phyloP scores from a whole-genome alignment of 2,888 invertebrate genomes.

The Amphipyra berbera region DNA sequence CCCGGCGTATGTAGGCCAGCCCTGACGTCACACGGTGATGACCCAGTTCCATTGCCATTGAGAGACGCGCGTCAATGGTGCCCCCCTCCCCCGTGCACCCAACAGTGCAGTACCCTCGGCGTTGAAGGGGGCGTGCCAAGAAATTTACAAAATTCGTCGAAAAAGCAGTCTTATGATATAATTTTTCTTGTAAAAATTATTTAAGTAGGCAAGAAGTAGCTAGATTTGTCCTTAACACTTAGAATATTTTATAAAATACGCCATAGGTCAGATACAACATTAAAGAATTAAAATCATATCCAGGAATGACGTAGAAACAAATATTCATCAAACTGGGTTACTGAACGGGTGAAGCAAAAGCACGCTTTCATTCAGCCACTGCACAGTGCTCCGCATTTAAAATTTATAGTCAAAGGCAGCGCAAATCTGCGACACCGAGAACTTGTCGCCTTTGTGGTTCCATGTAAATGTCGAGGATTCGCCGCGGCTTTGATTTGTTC shows the following conservation, averaged over 20 bases:
- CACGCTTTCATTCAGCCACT: conserved; percentile 49
- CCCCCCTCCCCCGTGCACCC: conserved; percentile 67
- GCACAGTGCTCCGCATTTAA: conserved; percentile 47
- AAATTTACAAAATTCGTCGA: conserved; percentile 11
- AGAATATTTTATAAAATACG: not conserved
- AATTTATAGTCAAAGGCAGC: conserved; percentile 51
- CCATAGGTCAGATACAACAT: no score
- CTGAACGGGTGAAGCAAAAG: conserved; percentile 36
- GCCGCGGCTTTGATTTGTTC: conserved; percentile 42
- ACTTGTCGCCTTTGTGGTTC: conserved; percentile 40
- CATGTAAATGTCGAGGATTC: conserved; percentile 37
- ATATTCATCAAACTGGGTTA: conserved; percentile 47
- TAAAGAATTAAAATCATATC: no score
- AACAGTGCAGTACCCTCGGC: conserved; percentile 66
- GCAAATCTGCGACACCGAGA: conserved; percentile 32
- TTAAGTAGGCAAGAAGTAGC: not conserved
- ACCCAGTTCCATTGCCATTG: conserved; percentile 87
- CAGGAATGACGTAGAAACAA: conserved; percentile 11
- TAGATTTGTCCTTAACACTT: not conserved
- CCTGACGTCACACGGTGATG: conserved; percentile 85
- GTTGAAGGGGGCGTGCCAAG: conserved; percentile 47
- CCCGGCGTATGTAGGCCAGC: conserved; percentile 86
- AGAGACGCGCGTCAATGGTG: conserved; percentile 89
- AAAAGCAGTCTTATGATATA: not conserved
- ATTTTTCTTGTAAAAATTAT: not conserved